These are phyloP conservation scores for Tragelaphus buxtoni DNA, from an alignment of 2,113 vertebrate genomes.

Conservation along the genomic window DNA sequence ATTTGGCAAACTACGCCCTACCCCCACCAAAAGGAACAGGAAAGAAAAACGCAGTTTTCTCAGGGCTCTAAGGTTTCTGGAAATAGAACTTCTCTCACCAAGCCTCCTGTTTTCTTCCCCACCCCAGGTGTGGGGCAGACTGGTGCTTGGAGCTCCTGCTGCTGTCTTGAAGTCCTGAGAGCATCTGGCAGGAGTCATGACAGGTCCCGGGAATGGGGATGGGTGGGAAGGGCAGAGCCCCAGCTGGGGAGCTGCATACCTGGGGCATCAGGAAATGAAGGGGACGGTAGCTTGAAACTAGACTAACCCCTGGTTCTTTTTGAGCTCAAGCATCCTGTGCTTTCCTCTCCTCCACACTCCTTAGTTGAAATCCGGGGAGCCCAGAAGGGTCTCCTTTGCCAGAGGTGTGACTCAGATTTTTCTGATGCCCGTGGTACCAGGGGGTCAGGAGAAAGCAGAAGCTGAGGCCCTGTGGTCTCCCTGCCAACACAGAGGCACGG, in stretches of 20 bases:
- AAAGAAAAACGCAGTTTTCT: conserved; percentile 21
- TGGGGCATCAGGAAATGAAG: not conserved
- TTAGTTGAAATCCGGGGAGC: not conserved
- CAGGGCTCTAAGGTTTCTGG: conserved; percentile 30
- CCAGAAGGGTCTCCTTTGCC: not conserved
- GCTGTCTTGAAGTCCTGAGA: not conserved
- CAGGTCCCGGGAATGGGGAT: too few species aligned
- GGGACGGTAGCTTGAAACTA: not conserved
- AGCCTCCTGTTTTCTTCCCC: not conserved
- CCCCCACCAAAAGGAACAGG: not conserved
- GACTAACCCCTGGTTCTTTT: not conserved
- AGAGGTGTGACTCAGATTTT: not conserved
- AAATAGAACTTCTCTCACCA: not conserved
- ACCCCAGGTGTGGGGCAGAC: not conserved
- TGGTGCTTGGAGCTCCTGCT: not conserved
- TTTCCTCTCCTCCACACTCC: not conserved
- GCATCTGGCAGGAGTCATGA: not conserved
- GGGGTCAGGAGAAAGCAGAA: not conserved
- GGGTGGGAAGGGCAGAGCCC: not conserved
- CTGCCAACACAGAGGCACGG: not conserved
- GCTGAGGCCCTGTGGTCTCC: not conserved
- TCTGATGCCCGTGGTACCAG: not conserved
- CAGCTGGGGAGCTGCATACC: not conserved
- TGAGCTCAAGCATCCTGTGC: not conserved
- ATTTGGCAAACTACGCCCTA: not conserved